Evolutionary conservation across 2,113 vertebrate species (phyloP).

Genomic region (Pongo abelii): DNA sequence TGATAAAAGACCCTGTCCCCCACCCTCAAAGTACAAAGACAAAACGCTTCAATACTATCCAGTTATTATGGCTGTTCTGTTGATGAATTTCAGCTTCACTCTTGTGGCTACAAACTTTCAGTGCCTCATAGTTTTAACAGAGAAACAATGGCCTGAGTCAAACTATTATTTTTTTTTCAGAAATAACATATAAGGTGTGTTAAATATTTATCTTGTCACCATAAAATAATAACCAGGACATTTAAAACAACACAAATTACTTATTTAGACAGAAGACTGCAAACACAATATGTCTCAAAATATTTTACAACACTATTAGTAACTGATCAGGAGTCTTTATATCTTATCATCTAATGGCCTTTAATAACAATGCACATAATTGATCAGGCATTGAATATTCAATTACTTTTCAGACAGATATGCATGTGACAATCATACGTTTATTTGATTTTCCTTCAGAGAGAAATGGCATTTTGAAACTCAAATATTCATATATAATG

Average conservation of each 20-base stretch:
- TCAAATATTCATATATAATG: neutral
- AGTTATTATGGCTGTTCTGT: neutral
- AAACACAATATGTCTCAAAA: neutral
- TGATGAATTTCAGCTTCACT: neutral
- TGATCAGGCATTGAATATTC: constrained; percentile 17
- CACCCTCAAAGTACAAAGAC: neutral
- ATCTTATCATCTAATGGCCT: neutral
- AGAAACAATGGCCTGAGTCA: neutral
- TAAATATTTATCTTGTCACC: neutral
- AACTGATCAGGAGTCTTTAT: neutral
- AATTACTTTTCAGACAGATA: neutral
- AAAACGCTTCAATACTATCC: neutral
- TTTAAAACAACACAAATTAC: neutral
- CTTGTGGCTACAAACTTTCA: neutral
- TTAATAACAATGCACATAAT: neutral
- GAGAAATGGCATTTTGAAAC: neutral
- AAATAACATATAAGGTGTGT: neutral
- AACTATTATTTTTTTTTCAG: neutral
- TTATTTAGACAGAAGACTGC: neutral
- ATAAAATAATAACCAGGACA: neutral
- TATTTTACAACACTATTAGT: neutral
- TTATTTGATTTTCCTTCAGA: neutral
- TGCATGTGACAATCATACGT: neutral
- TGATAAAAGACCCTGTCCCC: neutral
- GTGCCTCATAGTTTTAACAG: neutral